Base-by-base conservation (phyloP, 2,888 invertebrate species). In the Omphaloscelis lunosa region DNA sequence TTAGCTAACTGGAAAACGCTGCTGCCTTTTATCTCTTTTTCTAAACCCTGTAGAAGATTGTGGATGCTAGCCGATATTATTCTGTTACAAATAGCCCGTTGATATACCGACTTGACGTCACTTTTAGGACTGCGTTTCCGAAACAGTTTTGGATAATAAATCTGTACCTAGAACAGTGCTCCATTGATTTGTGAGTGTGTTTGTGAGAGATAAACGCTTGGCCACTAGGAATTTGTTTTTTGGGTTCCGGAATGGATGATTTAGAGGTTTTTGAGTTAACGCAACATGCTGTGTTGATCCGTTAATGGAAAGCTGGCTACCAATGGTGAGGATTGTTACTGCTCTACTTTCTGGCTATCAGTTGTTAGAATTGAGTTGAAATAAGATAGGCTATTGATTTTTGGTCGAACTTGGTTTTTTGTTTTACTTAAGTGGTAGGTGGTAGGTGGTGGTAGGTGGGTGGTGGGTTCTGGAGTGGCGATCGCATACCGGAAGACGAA, bases 91-190 rank as follows among this genome's bases (percentile, higher is more conserved):
- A 85, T 83, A 66, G 58, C 67, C 62, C n/a, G 58, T 53, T 83
- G 84, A 85, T 85, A 73, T 68, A 83, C 53, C 73, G 78, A 68
- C 58, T 34, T 70, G 63, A 65, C 69, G 75, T 82, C 83, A 84
- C 63, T 78, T 72, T 75, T 72, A 48, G 65, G 59, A 66, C 69
- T 75, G 67, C 69, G 48, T 81, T 70, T 76, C 82, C 82, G 85
- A 83, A 83, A 83, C 82, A 81, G 76, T 86, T 86, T 73, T 48
- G 75, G 72, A 72, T 77, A 77, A 83, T 86, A 85, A 85, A 85
- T 86, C 51, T 77, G 59, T 39, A 39, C 34, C 63, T 75, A 65
- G 41, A 59, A 75, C 67, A 65, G 75, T 70, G 63, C 68, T 63
- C 39, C 48, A 82, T 79, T 86, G 85, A 84, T 86, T 86, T 84